Conservation (phyloP, 2,888 invertebrate species). For the Notodonta dromedarius region DNA sequence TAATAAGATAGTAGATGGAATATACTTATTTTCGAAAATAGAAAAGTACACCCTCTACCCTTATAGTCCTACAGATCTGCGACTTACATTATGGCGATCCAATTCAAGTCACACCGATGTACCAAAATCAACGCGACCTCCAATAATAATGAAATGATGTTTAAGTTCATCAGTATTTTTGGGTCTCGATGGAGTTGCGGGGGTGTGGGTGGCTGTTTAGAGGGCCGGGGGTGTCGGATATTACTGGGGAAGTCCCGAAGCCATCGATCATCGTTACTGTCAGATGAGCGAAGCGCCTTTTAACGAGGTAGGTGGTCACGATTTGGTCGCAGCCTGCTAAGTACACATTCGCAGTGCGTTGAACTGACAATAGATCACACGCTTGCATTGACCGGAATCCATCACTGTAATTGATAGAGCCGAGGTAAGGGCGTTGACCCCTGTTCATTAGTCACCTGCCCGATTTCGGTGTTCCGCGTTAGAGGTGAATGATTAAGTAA, state of each 20-base stretch:
- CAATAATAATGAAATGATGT: constrained; percentile 14
- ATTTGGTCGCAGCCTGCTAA: constrained; percentile 29
- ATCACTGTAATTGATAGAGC: constrained; percentile 32
- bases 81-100: not conserved
- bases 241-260: constrained; percentile 70
- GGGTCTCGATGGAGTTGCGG: constrained; percentile 24
- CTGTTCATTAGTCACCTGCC: constrained; percentile 23
- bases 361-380: not conserved
- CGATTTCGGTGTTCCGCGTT: constrained; percentile 23
- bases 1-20: no score
- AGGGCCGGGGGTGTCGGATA: constrained; percentile 60
- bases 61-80: no score
- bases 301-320: constrained; percentile 63
- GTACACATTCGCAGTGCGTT: constrained; percentile 3
- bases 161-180: constrained; percentile 27
- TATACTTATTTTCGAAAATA: no score
- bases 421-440: constrained; percentile 19
- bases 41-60: no score
- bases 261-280: constrained; percentile 77
- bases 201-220: constrained; percentile 34
- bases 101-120: not conserved
- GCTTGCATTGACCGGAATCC: constrained; percentile 25
- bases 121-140: constrained; percentile 20
- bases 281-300: constrained; percentile 68
- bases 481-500: constrained; percentile 19